A percentile compares a stretch with the other conserved stretches of the same genome.
Evolutionary conservation across 2,888 invertebrate species (phyloP).

Genomic region (Alsophila aescularia): DNA sequence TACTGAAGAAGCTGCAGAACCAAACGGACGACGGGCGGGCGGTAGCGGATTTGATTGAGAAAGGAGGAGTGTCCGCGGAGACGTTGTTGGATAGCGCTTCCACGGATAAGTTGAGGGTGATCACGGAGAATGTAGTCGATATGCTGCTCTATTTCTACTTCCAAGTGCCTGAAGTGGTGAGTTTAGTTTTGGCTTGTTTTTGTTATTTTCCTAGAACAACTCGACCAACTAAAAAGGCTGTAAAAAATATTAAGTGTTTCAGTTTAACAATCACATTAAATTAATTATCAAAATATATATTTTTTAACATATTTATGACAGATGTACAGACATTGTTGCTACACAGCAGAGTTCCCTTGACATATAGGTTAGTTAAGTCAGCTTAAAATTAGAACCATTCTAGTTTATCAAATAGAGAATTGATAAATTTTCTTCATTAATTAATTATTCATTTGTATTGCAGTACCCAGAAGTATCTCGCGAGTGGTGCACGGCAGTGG

Average conservation of each 20-base stretch:
- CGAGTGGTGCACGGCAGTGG: constrained; percentile 67
- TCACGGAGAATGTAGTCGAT: constrained; percentile 93
- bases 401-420: no score
- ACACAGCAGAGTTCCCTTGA: no score
- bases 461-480: constrained; percentile 54
- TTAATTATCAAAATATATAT: no score
- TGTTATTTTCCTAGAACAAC: no score
- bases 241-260: no score
- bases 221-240: no score
- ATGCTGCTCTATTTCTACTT: constrained; percentile 90
- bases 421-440: not conserved
- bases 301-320: no score
- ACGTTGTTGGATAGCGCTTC: constrained; percentile 86
- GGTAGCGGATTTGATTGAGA: constrained; percentile 60
- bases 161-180: constrained; percentile 71
- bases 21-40: constrained; percentile 69
- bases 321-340: no score
- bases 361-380: no score
- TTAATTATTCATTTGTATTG: not conserved
- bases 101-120: constrained; percentile 92
- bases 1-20: constrained; percentile 89
- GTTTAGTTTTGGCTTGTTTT: constrained; percentile 35
- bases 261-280: no score
- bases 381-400: no score
- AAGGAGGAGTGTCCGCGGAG: constrained; percentile 64